Evolutionary conservation across 2,113 vertebrate species (phyloP), one percentile per base, ranked within the genome.

Genomic region (Platysternon megacephalum): DNA sequence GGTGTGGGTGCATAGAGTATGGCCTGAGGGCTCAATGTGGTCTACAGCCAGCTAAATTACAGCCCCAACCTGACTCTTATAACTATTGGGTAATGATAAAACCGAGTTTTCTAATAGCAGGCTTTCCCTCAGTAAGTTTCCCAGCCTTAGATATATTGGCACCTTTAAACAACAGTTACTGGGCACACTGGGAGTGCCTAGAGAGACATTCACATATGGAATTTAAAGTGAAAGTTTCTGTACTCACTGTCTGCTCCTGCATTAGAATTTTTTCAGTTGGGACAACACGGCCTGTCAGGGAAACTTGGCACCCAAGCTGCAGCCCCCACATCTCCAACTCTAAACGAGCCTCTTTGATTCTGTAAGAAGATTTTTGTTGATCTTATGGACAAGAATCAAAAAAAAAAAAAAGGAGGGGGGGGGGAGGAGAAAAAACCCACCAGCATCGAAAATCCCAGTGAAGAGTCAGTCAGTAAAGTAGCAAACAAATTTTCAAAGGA

Each of bases 261-360:
- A 95, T 74, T 46, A 97, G 17, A 65, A 96, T 89, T 93, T 97
- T 97, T 32, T 98, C 96, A 79, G 91, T 51, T 39, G 92, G 89
- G 11, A 95, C 39, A 79, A 92, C 39, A 51, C 97, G 96, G 61
- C 96, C 97, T 11, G 90, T 95, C 81, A 97, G 80, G 86, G 87
- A 98, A 86, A 98, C 16, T 6, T 96, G 95, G 26, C 90, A 86
- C 29, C 87, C 78, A 55, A 97, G 84, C 11, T 90, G 82, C 51
- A 97, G 24, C 1, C 96, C 97, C 98, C 96, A 98, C 53, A 91
- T 97, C 89, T 97, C 96, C 12, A 97, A 82, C 46, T 97, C 98
- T 8, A 97, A 94, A 53, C 85, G 96, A 53, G 93, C 87, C 9
- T 89, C 84, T 80, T 91, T 97, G 83, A 95, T 97, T 95, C 98